Base-by-base conservation (phyloP, 2,797 vertebrate genomes). In the Peromyscus nudipes region DNA sequence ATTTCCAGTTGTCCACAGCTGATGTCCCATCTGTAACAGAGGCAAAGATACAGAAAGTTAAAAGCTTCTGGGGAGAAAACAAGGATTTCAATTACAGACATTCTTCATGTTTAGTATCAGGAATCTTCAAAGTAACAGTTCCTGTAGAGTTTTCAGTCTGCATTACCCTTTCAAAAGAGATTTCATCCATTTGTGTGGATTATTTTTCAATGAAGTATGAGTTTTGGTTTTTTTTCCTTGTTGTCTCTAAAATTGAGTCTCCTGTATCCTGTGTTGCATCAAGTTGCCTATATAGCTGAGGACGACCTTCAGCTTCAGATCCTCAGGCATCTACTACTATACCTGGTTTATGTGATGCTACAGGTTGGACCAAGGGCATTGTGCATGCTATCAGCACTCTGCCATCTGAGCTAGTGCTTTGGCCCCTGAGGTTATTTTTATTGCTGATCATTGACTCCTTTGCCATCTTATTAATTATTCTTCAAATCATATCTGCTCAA, bases 391-490 rank as follows among this genome's bases (percentile, higher is more conserved):
- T 52, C 40, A 37, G 6, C 19, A 7, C 40, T 49, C 64, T 37
- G 7, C 19, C 49, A 37, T 37, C 23, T 31, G 14, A 37, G 13
- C 21, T 71, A 55, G 13, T 11, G 7, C 34, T 71, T 37, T 55
- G 14, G 4, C 0, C 9, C 49, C n/a, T 77, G 37, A 29, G 81
- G 43, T 89, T 77, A 43, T 87, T 90, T 92, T 92, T 82, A 87
- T 29, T 79, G 29, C 6, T 95, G 94, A 95, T 89, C 85, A 79
- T 89, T 95, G 29, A 84, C 62, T 69, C 1, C 82, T 94, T 93
- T 91, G 1, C 29, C 29, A 67, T 88, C 76, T 95, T 85, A 93
- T 81, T 40, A 11, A 86, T 94, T 94, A 94, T 92, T 95, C 43
- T 77, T 94, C 60, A 83, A 94, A 73, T 2, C 49, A 5, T 60